Base-by-base conservation (phyloP, 2,797 vertebrate species). In the Novumbra hubbsi region DNA sequence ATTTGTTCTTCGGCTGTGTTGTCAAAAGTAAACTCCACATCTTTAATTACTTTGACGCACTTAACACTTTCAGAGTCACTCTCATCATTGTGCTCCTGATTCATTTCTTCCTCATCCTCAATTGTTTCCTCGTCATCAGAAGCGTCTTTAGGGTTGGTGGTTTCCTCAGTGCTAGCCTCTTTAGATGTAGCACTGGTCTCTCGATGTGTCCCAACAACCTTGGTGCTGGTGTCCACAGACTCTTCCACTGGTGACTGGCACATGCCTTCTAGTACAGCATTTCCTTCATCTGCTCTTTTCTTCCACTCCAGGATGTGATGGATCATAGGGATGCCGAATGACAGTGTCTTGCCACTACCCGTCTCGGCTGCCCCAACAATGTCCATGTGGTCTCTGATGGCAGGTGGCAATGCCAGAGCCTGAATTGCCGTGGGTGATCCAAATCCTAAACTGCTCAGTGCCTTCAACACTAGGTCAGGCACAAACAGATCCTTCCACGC, bases 241-340 rank as follows among this genome's bases (percentile, higher is more conserved):
- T 11, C 28, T 17, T 66, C 48, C n/a, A 71, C 24, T 4, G 76
- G 7, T 28, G 88, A 88, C 60, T 90, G 80, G 78, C 88, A 88
- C 55, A 91, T 82, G 77, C 89, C 91, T 80, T 86, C 77, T 52
- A 85, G 38, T 15, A 34, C 45, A 14, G 34, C 65, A 64, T 80
- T 74, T 15, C 80, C 81, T 73, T 87, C 55, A 3, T 65, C 76
- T 2, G 83, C 30, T 6, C 52, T 9, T 24, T 82, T 80, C 64
- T 80, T 94, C 97, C 96, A 97, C 83, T 96, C 94, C 78, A 99
- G 87, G 85, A 99, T 96, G 49, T 89, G 79, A 64, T 99, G 95
- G 85, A 99, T 97, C 94, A 99, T 95, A 1, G 98, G 98, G 86
- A 99, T 98, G 34, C 95, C 96, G 85, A 98, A 99, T 64, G 97